These are phyloP conservation scores for Aptenodytes forsteri DNA, from an alignment of 2,113 vertebrate genomes.

Conservation along the genomic window DNA sequence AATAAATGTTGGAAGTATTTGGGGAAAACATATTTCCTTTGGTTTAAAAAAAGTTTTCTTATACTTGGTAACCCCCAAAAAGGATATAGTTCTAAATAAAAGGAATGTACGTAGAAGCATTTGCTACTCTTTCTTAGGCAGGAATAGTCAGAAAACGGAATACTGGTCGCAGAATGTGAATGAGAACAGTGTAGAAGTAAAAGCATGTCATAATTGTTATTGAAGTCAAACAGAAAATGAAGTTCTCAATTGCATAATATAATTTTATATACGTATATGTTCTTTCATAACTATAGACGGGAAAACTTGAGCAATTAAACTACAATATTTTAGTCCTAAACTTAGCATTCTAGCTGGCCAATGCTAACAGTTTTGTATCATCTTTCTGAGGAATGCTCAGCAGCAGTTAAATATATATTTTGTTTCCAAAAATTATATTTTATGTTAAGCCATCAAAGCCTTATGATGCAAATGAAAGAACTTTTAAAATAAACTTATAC, in stretches of 20 bases:
- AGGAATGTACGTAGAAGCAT: neutral
- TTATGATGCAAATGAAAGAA: neutral
- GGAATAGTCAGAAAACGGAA: conserved; percentile 52
- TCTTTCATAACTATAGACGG: neutral
- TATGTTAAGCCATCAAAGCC: neutral
- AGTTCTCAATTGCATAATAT: conserved; percentile 24
- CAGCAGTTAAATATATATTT: neutral
- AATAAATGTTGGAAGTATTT: neutral
- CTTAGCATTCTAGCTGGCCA: neutral
- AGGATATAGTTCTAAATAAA: neutral
- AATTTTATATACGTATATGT: neutral
- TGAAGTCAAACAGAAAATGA: conserved; percentile 52
- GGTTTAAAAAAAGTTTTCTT: neutral
- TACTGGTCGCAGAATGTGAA: conserved; percentile 66
- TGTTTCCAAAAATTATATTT: neutral
- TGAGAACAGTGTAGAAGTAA: conserved; percentile 56
- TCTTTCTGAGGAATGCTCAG: neutral
- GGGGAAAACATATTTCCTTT: neutral
- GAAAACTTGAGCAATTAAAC: neutral
- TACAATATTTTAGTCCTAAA: neutral
- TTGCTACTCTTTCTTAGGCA: neutral
- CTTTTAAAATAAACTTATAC: neutral
- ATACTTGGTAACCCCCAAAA: neutral
- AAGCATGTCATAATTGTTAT: neutral
- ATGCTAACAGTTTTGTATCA: neutral